Base-by-base conservation (phyloP, 1,140 invertebrate species). In the Liolophura sinensis region DNA sequence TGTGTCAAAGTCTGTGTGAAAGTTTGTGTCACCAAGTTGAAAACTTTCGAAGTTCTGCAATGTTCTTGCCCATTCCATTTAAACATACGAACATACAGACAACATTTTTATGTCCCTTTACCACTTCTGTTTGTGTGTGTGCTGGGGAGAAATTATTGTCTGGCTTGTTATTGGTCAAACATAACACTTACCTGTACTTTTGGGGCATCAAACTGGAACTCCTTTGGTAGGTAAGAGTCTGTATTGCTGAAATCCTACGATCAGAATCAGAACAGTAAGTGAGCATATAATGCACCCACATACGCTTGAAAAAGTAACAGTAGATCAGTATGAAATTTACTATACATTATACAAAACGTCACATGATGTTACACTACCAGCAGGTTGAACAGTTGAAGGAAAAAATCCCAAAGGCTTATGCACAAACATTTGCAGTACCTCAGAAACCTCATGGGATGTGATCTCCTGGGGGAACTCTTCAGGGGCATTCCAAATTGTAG, bases 161-260 rank as follows among this genome's bases (percentile, higher is more conserved):
- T 49, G 24, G 49, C 9, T 31, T 40, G 46, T 20, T 12, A 22
- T 7, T 4, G 27, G 27, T 3, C 18, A 24, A 24, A 18, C 7
- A 58, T 58, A 15, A 47, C 24, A 25, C 59, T 18, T 55, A 27
- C 60, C 69, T 20, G 24, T 73, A 81, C 78, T 71, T 82, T 84
- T 50, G 79, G 75, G 27, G 72, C 70, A 57, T 78, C 75, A 73
- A 81, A 72, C 24, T 72, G 71, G 65, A 84, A 76, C 62, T 79
- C 78, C 68, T 78, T 74, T 0, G 82, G 82, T 40, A 84, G 65
- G 69, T 84, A 84, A 60, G 70, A 76, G 64, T 81, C 79, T 22
- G 73, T 71, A 59, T 82, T 82, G 51, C 73, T 75, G 61, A 73
- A 79, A 46, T 62, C 67, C 74, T 81, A 70, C 52, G 73, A 67